phyloP scores from a whole-genome alignment of 2,888 invertebrate species.

The Oegoconia quadripuncta region DNA sequence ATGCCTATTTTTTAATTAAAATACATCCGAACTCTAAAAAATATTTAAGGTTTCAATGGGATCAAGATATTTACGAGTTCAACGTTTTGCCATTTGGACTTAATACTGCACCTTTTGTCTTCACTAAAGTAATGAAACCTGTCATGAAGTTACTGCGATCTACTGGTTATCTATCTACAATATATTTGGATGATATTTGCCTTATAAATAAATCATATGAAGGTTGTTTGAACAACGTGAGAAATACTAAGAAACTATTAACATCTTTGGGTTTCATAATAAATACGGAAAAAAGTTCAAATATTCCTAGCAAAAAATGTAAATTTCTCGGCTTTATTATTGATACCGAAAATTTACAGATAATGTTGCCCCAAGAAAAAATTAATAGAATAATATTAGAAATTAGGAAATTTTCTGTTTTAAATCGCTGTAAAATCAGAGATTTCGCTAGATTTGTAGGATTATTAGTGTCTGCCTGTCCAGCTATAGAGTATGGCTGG shows the following conservation, averaged over 20 bases:
- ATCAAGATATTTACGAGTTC: constrained; percentile 8
- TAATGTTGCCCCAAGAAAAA: constrained; percentile 12
- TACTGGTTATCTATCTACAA: too few species aligned
- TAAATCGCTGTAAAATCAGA: constrained; percentile 10
- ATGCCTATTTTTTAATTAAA: too few species aligned
- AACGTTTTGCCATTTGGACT: constrained; percentile 14
- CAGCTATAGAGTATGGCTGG: constrained; percentile 11
- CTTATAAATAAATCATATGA: too few species aligned
- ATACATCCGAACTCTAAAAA: background rate
- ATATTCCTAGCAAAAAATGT: constrained; percentile 7
- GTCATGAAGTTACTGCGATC: too few species aligned
- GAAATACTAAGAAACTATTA: background rate
- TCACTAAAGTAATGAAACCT: too few species aligned
- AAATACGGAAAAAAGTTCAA: too few species aligned
- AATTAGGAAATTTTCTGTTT: background rate
- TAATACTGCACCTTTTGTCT: too few species aligned
- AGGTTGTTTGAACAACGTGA: background rate
- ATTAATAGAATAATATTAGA: constrained; percentile 1
- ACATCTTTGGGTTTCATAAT: constrained; percentile 10
- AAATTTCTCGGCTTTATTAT: constrained; percentile 11
- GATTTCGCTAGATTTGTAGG: constrained; percentile 15
- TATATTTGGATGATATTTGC: constrained; percentile 9
- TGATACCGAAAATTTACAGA: constrained; percentile 5
- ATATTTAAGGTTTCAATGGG: constrained; percentile 8
- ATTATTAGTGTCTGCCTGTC: constrained; percentile 13